phyloP scores from a whole-genome alignment of 2,113 vertebrate genomes.

The Actenoides lindsayi region DNA sequence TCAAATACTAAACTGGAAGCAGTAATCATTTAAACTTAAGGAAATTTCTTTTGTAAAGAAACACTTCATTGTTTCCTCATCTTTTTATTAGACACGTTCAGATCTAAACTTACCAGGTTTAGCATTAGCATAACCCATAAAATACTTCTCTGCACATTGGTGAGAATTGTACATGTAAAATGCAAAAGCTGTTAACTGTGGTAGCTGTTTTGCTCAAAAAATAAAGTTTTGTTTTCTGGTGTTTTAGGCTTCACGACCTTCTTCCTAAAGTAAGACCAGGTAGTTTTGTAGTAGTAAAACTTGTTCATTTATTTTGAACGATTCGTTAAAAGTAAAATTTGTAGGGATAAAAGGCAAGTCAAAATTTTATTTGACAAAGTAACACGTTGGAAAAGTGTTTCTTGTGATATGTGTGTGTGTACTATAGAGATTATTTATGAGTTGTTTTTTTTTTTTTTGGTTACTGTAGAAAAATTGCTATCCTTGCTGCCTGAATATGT shows the following conservation, averaged over 20 bases:
- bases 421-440: background rate
- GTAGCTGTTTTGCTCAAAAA: background rate
- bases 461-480: constrained; percentile 89
- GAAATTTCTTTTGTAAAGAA: background rate
- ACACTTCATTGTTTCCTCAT: background rate
- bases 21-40: background rate
- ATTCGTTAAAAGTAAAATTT: background rate
- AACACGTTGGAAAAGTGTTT: background rate
- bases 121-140: background rate
- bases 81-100: background rate
- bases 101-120: background rate
- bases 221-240: background rate
- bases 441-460: constrained; percentile 46
- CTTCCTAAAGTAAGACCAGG: background rate
- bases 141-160: background rate
- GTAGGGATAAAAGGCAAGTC: background rate
- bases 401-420: background rate
- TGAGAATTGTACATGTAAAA: background rate
- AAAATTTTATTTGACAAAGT: background rate
- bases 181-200: background rate
- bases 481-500: constrained; percentile 97
- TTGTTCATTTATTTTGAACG: background rate
- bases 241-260: background rate
- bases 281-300: background rate
- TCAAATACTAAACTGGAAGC: background rate